Evolutionary conservation across 2,888 invertebrate species (phyloP).

Genomic region (Isotomurus palustris): DNA sequence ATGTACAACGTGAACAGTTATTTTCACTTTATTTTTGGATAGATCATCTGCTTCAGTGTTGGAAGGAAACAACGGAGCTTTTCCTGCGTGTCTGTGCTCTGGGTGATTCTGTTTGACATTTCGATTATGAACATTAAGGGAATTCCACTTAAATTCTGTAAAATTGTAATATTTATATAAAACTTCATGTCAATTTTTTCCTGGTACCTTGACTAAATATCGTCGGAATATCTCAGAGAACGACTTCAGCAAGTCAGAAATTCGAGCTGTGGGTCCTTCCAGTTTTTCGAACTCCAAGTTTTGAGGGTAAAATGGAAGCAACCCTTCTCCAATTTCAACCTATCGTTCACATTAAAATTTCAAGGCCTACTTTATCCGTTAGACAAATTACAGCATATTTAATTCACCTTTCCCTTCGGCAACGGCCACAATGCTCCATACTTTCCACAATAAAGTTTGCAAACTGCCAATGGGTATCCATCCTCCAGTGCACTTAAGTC

Average conservation of each 20-base stretch:
- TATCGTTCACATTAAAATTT: slow-evolving; percentile 4
- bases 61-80: slow-evolving; percentile 34
- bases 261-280: slow-evolving; percentile 53
- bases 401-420: slow-evolving; percentile 44
- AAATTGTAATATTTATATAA: too few relatives aligned
- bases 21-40: slow-evolving; percentile 25
- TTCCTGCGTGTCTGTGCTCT: slow-evolving; percentile 24
- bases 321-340: slow-evolving; percentile 33
- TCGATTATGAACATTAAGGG: background rate
- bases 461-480: slow-evolving; percentile 33
- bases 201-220: slow-evolving; percentile 38
- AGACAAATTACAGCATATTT: background rate
- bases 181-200: too few relatives aligned
- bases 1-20: slow-evolving; percentile 29
- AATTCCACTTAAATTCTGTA: background rate
- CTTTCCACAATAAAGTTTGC: slow-evolving; percentile 47
- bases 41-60: slow-evolving; percentile 26
- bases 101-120: slow-evolving; percentile 33
- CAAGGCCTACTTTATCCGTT: background rate
- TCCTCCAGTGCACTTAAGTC: slow-evolving; percentile 23
- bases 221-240: slow-evolving; percentile 29
- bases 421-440: slow-evolving; percentile 45
- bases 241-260: slow-evolving; percentile 18
- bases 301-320: slow-evolving; percentile 39
- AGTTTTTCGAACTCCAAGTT: slow-evolving; percentile 34